Evolutionary conservation across 2,113 vertebrate species (phyloP).

Genomic region (mouse (Mus musculus)): DNA sequence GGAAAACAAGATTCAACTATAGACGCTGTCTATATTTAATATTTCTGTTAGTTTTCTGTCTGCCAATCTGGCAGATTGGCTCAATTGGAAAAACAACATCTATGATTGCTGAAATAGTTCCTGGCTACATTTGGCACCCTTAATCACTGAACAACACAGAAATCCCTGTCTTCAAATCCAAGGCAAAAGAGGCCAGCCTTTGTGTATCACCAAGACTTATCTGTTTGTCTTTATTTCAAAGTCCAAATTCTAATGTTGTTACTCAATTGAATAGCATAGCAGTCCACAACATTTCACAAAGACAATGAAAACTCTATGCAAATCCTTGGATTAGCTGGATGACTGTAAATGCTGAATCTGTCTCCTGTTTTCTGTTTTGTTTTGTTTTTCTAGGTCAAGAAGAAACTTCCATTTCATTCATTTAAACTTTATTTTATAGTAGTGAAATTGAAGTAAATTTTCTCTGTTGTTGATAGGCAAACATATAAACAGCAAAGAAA

Average conservation of each 20-base stretch:
- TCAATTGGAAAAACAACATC: conserved; percentile 81
- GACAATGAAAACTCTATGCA: conserved; percentile 77
- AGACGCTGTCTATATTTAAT: conserved; percentile 79
- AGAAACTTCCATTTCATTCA: conserved; percentile 19
- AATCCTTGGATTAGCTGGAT: conserved; percentile 61
- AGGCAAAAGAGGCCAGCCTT: conserved; percentile 77
- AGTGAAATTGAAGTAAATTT: conserved; percentile 11
- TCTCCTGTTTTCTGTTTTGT: conserved; percentile 71
- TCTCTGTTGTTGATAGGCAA: background rate
- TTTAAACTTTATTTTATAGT: conserved; percentile 39
- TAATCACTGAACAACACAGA: conserved; percentile 70
- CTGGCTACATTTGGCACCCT: conserved; percentile 77
- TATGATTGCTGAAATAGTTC: conserved; percentile 75
- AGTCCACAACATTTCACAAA: conserved; percentile 72
- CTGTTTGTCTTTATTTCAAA: conserved; percentile 80
- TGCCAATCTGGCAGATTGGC: conserved; percentile 78
- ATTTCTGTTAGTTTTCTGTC: conserved; percentile 82
- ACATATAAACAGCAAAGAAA: background rate
- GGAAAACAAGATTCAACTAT: conserved; percentile 76
- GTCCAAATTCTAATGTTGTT: conserved; percentile 72
- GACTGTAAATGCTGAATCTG: conserved; percentile 60
- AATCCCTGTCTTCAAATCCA: conserved; percentile 69
- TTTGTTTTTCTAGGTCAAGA: conserved; percentile 75
- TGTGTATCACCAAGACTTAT: conserved; percentile 77
- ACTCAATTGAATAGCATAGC: conserved; percentile 70